A percentile compares a stretch with the other conserved stretches of the same genome.
Conservation (phyloP, 1,140 invertebrate species). For the Drosophila obscura region DNA sequence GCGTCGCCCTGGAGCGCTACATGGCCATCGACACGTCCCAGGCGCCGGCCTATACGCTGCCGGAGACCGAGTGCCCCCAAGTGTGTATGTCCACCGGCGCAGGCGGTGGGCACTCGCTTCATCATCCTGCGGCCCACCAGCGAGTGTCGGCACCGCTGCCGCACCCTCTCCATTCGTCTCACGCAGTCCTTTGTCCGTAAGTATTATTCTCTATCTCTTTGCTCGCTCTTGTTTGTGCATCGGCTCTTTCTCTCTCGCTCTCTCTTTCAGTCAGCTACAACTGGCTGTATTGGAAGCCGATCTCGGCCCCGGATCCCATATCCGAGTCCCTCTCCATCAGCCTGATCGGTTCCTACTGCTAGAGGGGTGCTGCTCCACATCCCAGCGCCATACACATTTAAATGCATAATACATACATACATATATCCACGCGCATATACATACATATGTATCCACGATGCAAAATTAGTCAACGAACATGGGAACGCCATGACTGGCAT, state of each 20-base stretch:
- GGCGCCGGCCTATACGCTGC: slow-evolving; percentile 86
- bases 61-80: slow-evolving; percentile 88
- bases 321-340: slow-evolving; percentile 86
- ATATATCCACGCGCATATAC: too few relatives aligned
- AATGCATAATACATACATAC: too few relatives aligned
- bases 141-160: slow-evolving; percentile 87
- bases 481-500: too few relatives aligned
- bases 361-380: slow-evolving; percentile 19
- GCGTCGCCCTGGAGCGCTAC: slow-evolving; percentile 88
- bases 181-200: slow-evolving; percentile 87
- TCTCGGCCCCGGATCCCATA: slow-evolving; percentile 86
- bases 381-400: too few relatives aligned
- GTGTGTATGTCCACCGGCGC: slow-evolving; percentile 87
- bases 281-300: slow-evolving; percentile 91
- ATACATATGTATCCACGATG: too few relatives aligned
- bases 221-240: background rate
- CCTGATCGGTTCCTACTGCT: slow-evolving; percentile 89
- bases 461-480: too few relatives aligned
- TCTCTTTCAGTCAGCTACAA: slow-evolving; percentile 89
- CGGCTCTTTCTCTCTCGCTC: slow-evolving; percentile 39
- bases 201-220: slow-evolving; percentile 71
- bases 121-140: slow-evolving; percentile 88
- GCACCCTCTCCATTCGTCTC: slow-evolving; percentile 86
- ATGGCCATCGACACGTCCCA: slow-evolving; percentile 88
- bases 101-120: slow-evolving; percentile 87